Conservation (phyloP, 1,140 invertebrate species). For the Drepana arcuata region DNA sequence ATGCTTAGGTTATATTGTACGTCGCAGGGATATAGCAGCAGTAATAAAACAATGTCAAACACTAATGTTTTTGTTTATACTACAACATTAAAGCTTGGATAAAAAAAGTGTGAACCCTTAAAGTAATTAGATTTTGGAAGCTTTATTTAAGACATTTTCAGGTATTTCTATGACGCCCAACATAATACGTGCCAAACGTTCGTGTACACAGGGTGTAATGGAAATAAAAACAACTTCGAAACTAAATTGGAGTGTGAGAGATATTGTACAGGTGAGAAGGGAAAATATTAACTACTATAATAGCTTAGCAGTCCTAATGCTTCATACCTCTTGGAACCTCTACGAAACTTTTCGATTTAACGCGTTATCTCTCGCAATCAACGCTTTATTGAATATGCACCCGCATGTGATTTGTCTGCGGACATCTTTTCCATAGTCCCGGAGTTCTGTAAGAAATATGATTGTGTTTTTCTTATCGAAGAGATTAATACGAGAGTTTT, state of each 20-base stretch:
- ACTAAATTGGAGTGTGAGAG: conserved; percentile 18
- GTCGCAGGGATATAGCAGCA: no score
- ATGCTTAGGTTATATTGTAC: no score
- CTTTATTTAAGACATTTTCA: conserved; percentile 10
- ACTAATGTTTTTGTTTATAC: neutral
- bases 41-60: no score
- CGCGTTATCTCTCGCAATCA: no score
- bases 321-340: neutral
- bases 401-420: no score
- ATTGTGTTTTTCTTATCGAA: no score
- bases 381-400: neutral
- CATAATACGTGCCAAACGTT: conserved; percentile 19
- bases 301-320: neutral
- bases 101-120: neutral
- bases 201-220: conserved; percentile 23
- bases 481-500: no score
- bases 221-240: conserved; percentile 32
- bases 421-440: no score
- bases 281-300: neutral
- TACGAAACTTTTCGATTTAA: neutral
- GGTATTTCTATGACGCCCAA: conserved; percentile 29
- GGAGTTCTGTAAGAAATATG: no score
- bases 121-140: neutral
- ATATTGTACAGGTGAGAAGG: conserved; percentile 19
- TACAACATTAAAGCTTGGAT: neutral